Evolutionary conservation across 2,113 vertebrate genomes (phyloP), one percentile per base, ranked within the genome.

Genomic region (Microcebus jonahi): DNA sequence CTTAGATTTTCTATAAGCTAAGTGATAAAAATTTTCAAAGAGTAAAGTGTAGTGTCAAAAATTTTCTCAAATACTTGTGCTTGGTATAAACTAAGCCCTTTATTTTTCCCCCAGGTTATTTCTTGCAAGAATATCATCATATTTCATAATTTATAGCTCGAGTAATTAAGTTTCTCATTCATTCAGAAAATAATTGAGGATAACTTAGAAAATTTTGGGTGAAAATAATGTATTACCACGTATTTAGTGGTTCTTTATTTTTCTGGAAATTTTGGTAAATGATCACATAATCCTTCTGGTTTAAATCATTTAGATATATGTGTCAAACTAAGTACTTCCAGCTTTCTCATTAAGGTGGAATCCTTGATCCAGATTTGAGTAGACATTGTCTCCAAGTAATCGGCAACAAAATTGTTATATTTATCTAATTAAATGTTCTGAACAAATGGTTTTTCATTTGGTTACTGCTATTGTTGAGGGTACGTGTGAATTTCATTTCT

Each of bases 1-100:
- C 45, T 96, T 61, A 48, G 3, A n/a, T 91, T 82, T 92, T 18
- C 23, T 88, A 55, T 73, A 48, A 0, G 36, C 2, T 18, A 87
- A 67, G 27, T 68, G 68, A 81, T 8, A 91, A 2, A 29, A 83
- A 29, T 86, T 79, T 76, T 63, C 53, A 91, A 97, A 61, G 34
- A 80, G 57, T 70, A 85, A 81, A 96, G 5, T 55, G 0, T 55
- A 42, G 77, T 84, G 67, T 1, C 31, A 31, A 71, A 87, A 45
- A 6, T 21, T 0, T 79, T 48, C 25, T 79, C 53, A 97, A 82
- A 34, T 8, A 11, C 63, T 53, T 91, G 8, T n/a, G 23, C 45
- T 93, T 59, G 0, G 5, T 21, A 10, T 21, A 79, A 23, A 75
- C 29, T 53, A 21, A 1, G 0, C 0, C 4, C 4, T 45, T 71